These are phyloP conservation scores for Xenentodon cancila DNA, from an alignment of 2,797 vertebrate genomes.

Conservation along the genomic window DNA sequence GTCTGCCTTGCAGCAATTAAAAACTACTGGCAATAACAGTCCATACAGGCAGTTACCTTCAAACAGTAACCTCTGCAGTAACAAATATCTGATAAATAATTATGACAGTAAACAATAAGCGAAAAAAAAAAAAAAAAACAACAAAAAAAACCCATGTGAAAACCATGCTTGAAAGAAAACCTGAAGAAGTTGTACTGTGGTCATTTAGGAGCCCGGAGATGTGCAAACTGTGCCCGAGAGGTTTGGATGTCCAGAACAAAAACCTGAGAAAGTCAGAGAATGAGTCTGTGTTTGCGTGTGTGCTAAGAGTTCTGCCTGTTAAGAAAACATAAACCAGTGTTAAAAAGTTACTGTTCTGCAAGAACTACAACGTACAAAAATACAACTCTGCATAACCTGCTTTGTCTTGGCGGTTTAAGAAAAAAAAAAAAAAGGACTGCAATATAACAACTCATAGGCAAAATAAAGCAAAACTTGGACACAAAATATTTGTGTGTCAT, in stretches of 20 bases:
- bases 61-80: conserved; percentile 76
- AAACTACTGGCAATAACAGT: conserved; percentile 51
- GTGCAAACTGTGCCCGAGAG: conserved; percentile 77
- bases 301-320: conserved; percentile 75
- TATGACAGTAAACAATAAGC: conserved; percentile 67
- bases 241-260: conserved; percentile 62
- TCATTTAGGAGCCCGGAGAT: conserved; percentile 71
- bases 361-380: conserved; percentile 73
- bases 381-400: conserved; percentile 70
- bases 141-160: conserved; percentile 48
- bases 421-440: conserved; percentile 48
- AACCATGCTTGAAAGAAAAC: conserved; percentile 70
- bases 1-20: conserved; percentile 44
- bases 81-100: conserved; percentile 71
- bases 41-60: conserved; percentile 71
- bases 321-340: conserved; percentile 73
- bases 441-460: conserved; percentile 52
- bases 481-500: conserved; percentile 67
- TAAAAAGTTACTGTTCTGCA: conserved; percentile 76
- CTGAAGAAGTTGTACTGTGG: conserved; percentile 71
- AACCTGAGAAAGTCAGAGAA: conserved; percentile 78
- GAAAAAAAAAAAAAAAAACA: conserved; percentile 39
- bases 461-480: conserved; percentile 55
- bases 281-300: conserved; percentile 53
- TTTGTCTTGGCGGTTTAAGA: conserved; percentile 40